Conservation (phyloP, 1,140 invertebrate genomes). For the Philopotamus ludificatus region DNA sequence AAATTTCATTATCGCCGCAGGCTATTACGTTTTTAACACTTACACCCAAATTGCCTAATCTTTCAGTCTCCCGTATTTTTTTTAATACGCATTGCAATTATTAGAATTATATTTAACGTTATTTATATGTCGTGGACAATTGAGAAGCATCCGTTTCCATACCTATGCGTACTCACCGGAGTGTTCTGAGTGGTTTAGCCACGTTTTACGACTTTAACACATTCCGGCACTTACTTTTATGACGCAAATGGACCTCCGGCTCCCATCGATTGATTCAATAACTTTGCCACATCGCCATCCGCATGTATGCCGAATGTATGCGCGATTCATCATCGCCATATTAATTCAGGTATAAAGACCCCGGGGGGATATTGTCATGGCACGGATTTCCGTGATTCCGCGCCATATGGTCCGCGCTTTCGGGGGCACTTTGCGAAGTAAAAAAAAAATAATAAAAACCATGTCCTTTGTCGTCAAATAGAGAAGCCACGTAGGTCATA, state of each 20-base stretch:
- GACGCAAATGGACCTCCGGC: constrained; percentile 17
- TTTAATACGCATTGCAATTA: too few relatives aligned
- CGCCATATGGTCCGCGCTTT: neutral
- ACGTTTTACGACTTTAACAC: constrained; percentile 29
- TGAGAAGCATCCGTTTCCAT: neutral
- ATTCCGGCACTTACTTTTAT: constrained; percentile 37
- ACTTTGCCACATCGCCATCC: neutral
- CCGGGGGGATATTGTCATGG: too few relatives aligned
- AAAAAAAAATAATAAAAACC: neutral
- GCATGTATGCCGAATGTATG: too few relatives aligned
- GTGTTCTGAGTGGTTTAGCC: neutral
- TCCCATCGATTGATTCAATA: constrained; percentile 6
- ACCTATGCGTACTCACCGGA: constrained; percentile 12
- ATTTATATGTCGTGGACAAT: constrained; percentile 3
- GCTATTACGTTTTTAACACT: neutral
- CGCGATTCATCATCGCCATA: too few relatives aligned
- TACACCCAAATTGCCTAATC: too few relatives aligned
- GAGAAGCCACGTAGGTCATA: constrained; percentile 23
- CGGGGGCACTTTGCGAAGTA: too few relatives aligned
- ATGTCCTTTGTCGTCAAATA: constrained; percentile 16
- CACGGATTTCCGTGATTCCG: neutral
- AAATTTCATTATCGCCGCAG: neutral
- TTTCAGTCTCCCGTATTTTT: too few relatives aligned
- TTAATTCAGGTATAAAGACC: too few relatives aligned
- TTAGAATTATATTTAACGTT: too few relatives aligned